phyloP scores from a whole-genome alignment of 2,113 vertebrate genomes.

The Neomonachus schauinslandi region DNA sequence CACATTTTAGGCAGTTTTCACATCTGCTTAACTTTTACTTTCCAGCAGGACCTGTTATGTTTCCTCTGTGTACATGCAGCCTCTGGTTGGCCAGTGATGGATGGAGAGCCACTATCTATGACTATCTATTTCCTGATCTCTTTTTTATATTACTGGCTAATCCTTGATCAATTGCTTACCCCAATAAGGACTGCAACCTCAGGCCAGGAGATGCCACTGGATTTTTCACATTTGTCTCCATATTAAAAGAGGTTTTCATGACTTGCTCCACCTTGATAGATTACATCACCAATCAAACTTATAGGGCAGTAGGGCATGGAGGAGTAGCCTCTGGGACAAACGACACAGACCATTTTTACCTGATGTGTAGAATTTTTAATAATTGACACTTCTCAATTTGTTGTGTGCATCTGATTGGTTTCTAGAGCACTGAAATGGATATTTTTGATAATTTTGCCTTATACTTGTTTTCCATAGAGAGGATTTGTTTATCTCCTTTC shows the following conservation, averaged over 20 bases:
- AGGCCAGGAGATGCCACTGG: not conserved
- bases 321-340: not conserved
- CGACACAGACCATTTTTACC: not conserved
- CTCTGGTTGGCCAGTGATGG: not conserved
- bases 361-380: not conserved
- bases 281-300: not conserved
- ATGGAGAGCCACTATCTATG: not conserved
- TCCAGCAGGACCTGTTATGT: not conserved
- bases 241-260: not conserved
- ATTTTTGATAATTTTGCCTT: not conserved
- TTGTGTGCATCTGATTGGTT: not conserved
- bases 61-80: not conserved
- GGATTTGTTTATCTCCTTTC: not conserved
- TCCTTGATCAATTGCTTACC: not conserved
- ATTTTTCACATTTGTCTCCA: not conserved
- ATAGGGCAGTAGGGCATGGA: not conserved
- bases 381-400: not conserved
- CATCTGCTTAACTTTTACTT: not conserved
- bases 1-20: not conserved
- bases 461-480: not conserved
- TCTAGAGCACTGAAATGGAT: not conserved
- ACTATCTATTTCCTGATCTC: not conserved
- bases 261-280: not conserved
- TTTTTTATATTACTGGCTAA: not conserved
- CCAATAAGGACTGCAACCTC: not conserved